Evolutionary conservation across 2,113 vertebrate species (phyloP), one percentile per base, ranked within the genome.

Genomic region (Oxygymnocypris stewartii): DNA sequence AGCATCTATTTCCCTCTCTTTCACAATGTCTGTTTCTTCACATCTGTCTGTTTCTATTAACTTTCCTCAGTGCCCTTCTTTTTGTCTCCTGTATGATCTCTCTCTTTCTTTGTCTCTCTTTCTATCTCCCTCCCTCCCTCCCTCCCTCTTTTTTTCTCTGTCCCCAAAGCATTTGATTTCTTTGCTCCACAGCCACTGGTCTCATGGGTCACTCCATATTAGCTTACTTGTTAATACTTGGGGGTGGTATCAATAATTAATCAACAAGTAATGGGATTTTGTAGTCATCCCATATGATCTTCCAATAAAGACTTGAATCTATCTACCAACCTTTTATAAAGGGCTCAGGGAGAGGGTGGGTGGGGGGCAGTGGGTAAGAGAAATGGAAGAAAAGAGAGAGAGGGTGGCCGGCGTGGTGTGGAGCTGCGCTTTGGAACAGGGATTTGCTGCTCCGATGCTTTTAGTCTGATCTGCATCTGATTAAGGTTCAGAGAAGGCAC

Each of bases 211-310:
- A 96, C 95, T 95, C 96, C 96, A 97, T 98, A 98, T 99, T 98
- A 98, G 97, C 97, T 98, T 97, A 97, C 97, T 98, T 99, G 98
- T 99, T 99, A 99, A 99, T 99, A 98, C 97, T 91, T 89, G 86
- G 93, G 93, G 88, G 95, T 92, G 88, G 95, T 97, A 99, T 99
- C 98, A 98, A 99, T 99, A 99, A 96, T 99, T 99, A 99, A 99
- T 99, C 97, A 99, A 99, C 97, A 98, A 98, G 96, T 99, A 99
- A 99, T 98, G 97, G 97, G 97, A 98, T 99, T 99, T 97, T 96
- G 96, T 96, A 97, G 97, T 97, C 97, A 96, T 97, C 96, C 96
- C 96, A 95, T 98, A 98, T 98, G 97, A 98, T 99, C 97, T 98
- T 99, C 98, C 97, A 98, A 97, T 98, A 99, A 97, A 97, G 96